A percentile compares a stretch with the other conserved stretches of the same genome.
Conservation (phyloP, 2,888 invertebrate species). For the Sycophila texana region DNA sequence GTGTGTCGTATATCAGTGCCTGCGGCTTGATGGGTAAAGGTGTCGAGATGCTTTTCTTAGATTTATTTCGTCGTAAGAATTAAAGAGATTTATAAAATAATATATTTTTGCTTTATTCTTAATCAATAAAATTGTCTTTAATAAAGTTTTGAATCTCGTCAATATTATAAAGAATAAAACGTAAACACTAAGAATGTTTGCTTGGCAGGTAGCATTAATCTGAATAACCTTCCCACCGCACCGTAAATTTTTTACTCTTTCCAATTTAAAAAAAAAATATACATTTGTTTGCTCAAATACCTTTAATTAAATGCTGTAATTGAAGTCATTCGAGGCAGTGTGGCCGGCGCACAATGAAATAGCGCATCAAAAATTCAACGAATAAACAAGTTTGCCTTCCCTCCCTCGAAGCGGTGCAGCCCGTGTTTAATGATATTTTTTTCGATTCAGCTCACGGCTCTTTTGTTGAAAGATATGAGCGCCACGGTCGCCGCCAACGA, state of each 20-base stretch:
- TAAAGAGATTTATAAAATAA: neutral
- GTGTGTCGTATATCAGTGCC: constrained; percentile 46
- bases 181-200: no score
- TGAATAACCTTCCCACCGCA: no score
- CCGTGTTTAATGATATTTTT: constrained; percentile 15
- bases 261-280: neutral
- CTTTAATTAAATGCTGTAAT: neutral
- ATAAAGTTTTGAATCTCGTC: no score
- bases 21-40: constrained; percentile 1
- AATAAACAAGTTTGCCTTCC: constrained; percentile 24
- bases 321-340: neutral
- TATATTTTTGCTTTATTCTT: no score
- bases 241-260: no score
- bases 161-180: no score
- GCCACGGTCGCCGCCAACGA: neutral
- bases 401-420: neutral
- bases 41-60: neutral
- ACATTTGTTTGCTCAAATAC: neutral
- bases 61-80: neutral
- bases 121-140: no score
- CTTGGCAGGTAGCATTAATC: no score
- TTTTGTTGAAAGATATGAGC: constrained; percentile 36
- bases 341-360: neutral
- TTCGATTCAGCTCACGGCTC: neutral
- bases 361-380: constrained; percentile 13